Conservation (phyloP, 2,113 vertebrate genomes). For the Apaloderma vittatum region DNA sequence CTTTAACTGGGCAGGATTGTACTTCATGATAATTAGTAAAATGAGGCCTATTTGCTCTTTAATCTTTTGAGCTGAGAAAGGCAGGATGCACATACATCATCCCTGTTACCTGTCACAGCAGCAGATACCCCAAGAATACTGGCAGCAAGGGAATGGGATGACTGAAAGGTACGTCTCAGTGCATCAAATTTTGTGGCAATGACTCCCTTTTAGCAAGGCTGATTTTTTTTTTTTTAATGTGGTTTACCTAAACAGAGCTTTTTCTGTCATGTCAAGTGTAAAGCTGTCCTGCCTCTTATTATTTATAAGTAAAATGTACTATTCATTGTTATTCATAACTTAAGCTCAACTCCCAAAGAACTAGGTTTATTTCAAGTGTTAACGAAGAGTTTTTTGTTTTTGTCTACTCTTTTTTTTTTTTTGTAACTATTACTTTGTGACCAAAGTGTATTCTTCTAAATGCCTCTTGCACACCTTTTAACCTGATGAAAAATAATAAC, state of each 20-base stretch:
- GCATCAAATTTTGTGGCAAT: rapidly evolving
- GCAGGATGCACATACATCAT: background rate
- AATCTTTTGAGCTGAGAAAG: background rate
- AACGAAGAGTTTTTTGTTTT: background rate
- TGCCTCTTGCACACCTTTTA: background rate
- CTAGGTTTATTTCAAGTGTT: background rate
- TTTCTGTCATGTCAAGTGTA: background rate
- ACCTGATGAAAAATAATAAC: background rate
- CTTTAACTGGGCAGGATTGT: background rate
- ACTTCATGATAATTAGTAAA: background rate
- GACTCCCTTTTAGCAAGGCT: background rate
- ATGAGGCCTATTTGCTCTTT: background rate
- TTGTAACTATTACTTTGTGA: background rate
- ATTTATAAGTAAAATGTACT: background rate
- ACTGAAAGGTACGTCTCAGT: background rate
- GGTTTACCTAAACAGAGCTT: background rate
- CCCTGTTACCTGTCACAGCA: background rate
- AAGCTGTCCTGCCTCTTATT: background rate
- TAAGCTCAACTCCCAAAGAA: background rate
- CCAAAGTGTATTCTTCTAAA: background rate
- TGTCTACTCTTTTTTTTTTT: background rate
- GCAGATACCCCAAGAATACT: background rate
- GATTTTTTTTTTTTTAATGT: conserved; percentile 13
- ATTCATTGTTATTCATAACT: background rate
- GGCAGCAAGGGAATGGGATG: background rate